Conservation (phyloP, 2,113 vertebrate genomes). For the Nipponia nippon region DNA sequence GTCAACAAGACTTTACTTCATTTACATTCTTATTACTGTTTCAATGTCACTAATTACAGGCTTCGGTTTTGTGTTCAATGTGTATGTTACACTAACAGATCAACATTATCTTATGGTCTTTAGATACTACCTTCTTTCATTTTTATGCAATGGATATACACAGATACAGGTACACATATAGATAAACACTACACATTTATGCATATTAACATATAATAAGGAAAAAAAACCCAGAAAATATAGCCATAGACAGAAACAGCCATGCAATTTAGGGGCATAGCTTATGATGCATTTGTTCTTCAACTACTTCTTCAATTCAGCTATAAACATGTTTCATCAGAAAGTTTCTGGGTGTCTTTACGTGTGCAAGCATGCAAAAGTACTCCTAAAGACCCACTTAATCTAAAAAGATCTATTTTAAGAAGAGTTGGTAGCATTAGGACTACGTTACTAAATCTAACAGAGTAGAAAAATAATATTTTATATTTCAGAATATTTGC, state of each 20-base stretch:
- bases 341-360: not conserved
- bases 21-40: not conserved
- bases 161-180: not conserved
- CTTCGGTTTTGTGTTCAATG: not conserved
- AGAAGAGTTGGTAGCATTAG: not conserved
- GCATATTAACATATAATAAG: not conserved
- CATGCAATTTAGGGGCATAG: not conserved
- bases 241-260: not conserved
- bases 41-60: not conserved
- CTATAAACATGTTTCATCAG: not conserved
- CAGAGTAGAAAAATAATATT: not conserved
- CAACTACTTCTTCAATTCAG: not conserved
- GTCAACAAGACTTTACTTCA: not conserved
- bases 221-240: not conserved
- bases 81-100: not conserved
- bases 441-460: not conserved
- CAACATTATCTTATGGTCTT: not conserved
- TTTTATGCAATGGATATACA: not conserved
- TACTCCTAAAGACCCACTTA: not conserved
- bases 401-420: not conserved
- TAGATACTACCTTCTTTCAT: not conserved
- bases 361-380: not conserved
- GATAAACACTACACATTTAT: not conserved
- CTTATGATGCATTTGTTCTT: not conserved
- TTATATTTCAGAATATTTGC: not conserved